Conservation (phyloP, 2,888 invertebrate species). For the Pelosia muscerda region DNA sequence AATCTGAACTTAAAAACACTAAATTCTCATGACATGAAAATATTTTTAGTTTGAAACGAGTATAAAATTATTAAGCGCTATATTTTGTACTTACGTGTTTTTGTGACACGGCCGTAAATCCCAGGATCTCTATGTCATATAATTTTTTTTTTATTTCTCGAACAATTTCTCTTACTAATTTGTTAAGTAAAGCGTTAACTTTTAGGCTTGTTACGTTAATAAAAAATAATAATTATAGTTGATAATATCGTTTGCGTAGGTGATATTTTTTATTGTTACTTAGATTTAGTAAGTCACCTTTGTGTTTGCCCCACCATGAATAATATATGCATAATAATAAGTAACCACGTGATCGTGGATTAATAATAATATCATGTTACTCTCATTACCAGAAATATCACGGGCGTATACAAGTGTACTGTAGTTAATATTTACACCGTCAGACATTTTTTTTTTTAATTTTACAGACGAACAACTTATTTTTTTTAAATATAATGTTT, state of each 20-base stretch:
- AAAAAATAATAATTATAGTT: slow-evolving; percentile 25
- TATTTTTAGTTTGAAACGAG: neutral
- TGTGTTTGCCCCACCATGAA: slow-evolving; percentile 59
- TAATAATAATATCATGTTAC: slow-evolving; percentile 29
- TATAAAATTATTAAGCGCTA: slow-evolving; percentile 7
- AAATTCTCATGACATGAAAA: slow-evolving; percentile 13
- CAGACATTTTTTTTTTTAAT: no score
- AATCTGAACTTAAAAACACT: neutral
- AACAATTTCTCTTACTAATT: slow-evolving; percentile 34
- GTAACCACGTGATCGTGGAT: slow-evolving; percentile 27
- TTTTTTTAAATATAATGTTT: neutral
- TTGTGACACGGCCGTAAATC: slow-evolving; percentile 23
- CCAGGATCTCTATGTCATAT: slow-evolving; percentile 22
- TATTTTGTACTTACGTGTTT: slow-evolving; percentile 18
- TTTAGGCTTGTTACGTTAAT: slow-evolving; percentile 42
- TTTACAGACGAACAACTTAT: neutral
- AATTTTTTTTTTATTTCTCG: slow-evolving; percentile 1
- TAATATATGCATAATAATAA: slow-evolving; percentile 52
- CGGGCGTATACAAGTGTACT: slow-evolving; percentile 29
- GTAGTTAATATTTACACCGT: no score
- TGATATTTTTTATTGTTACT: slow-evolving; percentile 60
- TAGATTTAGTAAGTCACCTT: slow-evolving; percentile 58
- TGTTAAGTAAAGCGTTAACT: slow-evolving; percentile 28
- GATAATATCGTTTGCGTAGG: slow-evolving; percentile 35
- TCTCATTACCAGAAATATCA: slow-evolving; percentile 31